A percentile compares a stretch with the other conserved stretches of the same genome.
Evolutionary conservation across 1,140 invertebrate genomes (phyloP).

Genomic region (Heliconius hewitsoni): DNA sequence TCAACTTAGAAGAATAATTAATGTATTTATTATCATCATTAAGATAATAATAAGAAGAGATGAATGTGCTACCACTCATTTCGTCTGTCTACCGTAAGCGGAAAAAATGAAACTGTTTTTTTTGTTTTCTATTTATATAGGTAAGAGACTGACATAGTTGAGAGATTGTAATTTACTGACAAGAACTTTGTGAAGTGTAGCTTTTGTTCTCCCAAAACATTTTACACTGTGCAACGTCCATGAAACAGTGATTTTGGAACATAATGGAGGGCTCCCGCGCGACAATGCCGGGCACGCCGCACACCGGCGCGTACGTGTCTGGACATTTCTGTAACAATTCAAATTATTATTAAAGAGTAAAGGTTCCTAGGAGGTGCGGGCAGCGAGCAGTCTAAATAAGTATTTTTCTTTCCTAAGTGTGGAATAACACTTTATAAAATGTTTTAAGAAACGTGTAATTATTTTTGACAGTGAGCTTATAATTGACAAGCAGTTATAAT

Average conservation of each 20-base stretch:
- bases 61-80: too few relatives aligned
- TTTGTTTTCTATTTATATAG: too few relatives aligned
- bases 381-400: too few relatives aligned
- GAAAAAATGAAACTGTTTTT: too few relatives aligned
- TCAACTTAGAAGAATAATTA: too few relatives aligned
- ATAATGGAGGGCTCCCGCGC: constrained; percentile 57
- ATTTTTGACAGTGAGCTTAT: background rate
- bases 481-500: background rate
- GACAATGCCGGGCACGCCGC: constrained; percentile 49
- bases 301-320: constrained; percentile 64
- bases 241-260: constrained; percentile 72
- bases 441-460: background rate
- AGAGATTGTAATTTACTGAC: constrained; percentile 36
- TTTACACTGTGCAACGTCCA: constrained; percentile 72
- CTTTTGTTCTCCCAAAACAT: constrained; percentile 62
- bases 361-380: too few relatives aligned
- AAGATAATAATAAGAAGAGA: too few relatives aligned
- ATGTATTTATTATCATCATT: too few relatives aligned
- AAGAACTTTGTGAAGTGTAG: constrained; percentile 49
- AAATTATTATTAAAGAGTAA: background rate
- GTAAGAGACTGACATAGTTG: too few relatives aligned
- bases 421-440: too few relatives aligned
- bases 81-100: too few relatives aligned
- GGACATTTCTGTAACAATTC: constrained; percentile 57
- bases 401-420: too few relatives aligned